Percentiles rank a stretch among this genome's conserved stretches.
Evolutionary conservation across 92 coral and sea anemone genomes (phyloP).

Genomic region (Parazoanthus atlanticus): DNA sequence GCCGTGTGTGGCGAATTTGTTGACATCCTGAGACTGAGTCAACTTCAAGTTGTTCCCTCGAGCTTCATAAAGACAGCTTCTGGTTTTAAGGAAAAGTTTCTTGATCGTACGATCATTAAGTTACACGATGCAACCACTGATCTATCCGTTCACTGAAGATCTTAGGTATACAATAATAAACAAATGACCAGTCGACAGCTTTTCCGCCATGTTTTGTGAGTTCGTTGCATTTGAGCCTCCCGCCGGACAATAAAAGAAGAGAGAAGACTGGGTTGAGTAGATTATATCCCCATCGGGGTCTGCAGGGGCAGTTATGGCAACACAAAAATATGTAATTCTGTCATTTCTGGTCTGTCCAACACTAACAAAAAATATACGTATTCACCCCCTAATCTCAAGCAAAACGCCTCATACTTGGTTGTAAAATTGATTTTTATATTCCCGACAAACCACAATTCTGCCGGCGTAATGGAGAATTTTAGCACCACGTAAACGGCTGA

Average conservation of each 20-base stretch:
- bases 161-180: not conserved
- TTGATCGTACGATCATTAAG: not conserved
- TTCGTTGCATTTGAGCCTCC: conserved; percentile 46
- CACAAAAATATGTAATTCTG: too few species aligned
- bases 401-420: too few species aligned
- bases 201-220: conserved; percentile 30
- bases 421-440: too few species aligned
- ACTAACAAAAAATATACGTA: too few species aligned
- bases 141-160: not conserved
- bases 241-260: conserved; percentile 35
- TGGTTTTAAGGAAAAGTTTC: not conserved
- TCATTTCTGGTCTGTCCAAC: too few species aligned
- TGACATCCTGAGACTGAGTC: not conserved
- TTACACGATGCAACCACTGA: not conserved
- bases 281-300: too few species aligned
- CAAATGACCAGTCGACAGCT: not conserved
- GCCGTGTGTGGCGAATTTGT: not conserved
- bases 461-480: too few species aligned
- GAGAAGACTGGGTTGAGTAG: conserved; percentile 24
- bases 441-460: too few species aligned
- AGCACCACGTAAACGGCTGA: too few species aligned
- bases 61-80: not conserved
- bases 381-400: too few species aligned
- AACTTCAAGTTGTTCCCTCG: not conserved
- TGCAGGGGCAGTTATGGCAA: too few species aligned